Base-by-base conservation (phyloP, 2,113 vertebrate species). In the Tinamus guttatus region DNA sequence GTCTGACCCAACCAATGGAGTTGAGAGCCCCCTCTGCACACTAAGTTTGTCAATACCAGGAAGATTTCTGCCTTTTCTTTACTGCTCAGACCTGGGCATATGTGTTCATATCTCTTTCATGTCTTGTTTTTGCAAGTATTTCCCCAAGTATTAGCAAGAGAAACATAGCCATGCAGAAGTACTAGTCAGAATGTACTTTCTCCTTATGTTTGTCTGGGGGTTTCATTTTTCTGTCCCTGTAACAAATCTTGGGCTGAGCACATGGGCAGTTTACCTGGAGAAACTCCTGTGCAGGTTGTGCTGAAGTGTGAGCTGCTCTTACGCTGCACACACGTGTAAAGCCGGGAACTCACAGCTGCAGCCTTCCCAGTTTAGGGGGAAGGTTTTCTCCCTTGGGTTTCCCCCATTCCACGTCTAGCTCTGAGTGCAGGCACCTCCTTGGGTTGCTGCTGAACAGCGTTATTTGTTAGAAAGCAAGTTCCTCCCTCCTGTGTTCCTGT, bases 111-210 rank as follows among this genome's bases (percentile, higher is more conserved):
- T 22, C 77, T 73, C 58, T 78, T 84, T 69, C n/a, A 68, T 71
- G 34, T 71, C 77, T 67, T 73, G 41, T 91, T 79, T 92, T 86
- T 91, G 59, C 81, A 86, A 59, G 49, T 93, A 67, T 90, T 90
- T 78, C 32, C 89, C 32, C 40, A 43, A 0, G 5, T 91, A 54
- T 85, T 82, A 38, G 84, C 51, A 47, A 62, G 21, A 58, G 41
- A 91, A 38, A 21, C 1, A 1, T 59, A 30, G 49, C 77, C 49
- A 59, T 75, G 65, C 80, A 86, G 67, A 56, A 87, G 27, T 94
- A 28, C 34, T 71, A 41, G 56, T 11, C 58, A 70, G 89, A 87
- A 63, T 54, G 27, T 86, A 54, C 90, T 84, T 73, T 76, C 16
- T 94, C 25, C 34, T 87, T 62, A 34, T 24, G 24, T 69, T 75